Conservation (phyloP, 2,888 invertebrate genomes). For the Xestoiulus laeticollis region DNA sequence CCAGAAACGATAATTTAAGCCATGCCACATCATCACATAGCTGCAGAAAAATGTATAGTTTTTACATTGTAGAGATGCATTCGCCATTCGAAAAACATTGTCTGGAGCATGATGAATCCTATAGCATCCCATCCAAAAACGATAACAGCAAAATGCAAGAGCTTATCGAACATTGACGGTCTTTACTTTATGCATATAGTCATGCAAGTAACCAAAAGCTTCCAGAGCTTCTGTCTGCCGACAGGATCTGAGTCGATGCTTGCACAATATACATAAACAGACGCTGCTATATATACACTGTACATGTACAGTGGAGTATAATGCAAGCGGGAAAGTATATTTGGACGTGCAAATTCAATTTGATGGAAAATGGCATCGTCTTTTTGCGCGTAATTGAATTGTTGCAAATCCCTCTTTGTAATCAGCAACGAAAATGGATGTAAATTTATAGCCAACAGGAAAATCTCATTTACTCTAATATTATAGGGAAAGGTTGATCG, state of each 20-base stretch:
- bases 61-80: too few species aligned
- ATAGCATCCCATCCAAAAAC: not conserved
- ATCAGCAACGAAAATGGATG: slow-evolving; percentile 35
- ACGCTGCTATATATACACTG: not conserved
- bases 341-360: slow-evolving; percentile 31
- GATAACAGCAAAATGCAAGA: not conserved
- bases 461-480: slow-evolving; percentile 33
- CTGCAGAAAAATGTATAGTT: too few species aligned
- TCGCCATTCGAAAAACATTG: not conserved
- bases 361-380: slow-evolving; percentile 36
- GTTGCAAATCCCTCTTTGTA: slow-evolving; percentile 43
- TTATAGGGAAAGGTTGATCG: slow-evolving; percentile 34
- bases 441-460: slow-evolving; percentile 38
- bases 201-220: not conserved
- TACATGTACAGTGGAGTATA: not conserved
- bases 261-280: not conserved
- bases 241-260: too few species aligned
- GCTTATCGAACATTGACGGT: not conserved
- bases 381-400: slow-evolving; percentile 22
- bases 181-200: not conserved
- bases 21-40: not conserved
- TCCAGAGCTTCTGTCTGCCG: too few species aligned
- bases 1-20: not conserved
- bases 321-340: not conserved
- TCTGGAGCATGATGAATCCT: too few species aligned